Conservation (phyloP, 2,113 vertebrate genomes). For the Equus quagga region DNA sequence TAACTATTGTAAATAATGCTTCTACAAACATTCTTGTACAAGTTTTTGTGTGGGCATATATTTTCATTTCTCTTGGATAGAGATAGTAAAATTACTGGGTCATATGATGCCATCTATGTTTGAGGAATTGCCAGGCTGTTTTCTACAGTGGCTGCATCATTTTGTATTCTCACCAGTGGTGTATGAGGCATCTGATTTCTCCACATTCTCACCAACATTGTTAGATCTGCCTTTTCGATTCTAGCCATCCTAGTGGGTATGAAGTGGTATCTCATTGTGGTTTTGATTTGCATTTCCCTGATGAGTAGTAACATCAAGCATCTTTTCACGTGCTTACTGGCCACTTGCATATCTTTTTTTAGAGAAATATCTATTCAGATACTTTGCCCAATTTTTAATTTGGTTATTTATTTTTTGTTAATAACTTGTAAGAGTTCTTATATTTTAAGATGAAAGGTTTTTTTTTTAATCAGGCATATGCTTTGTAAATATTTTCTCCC, state of each 20-base stretch:
- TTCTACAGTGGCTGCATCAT: neutral
- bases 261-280: neutral
- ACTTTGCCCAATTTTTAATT: neutral
- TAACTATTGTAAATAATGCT: neutral
- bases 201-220: neutral
- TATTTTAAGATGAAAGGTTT: neutral
- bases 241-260: neutral
- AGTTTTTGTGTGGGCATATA: neutral
- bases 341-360: neutral
- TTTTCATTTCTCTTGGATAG: neutral
- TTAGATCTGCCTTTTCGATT: neutral
- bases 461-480: neutral
- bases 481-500: neutral
- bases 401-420: neutral
- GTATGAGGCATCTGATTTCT: neutral
- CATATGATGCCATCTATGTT: neutral
- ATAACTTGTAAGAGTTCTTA: neutral
- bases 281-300: neutral
- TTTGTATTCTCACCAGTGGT: neutral
- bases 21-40: neutral
- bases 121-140: neutral
- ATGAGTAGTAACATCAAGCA: neutral
- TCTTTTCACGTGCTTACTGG: neutral
- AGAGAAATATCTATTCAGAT: neutral
- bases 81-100: neutral